Conservation (phyloP, 1,140 invertebrate genomes). For the Drosophila rufa region DNA sequence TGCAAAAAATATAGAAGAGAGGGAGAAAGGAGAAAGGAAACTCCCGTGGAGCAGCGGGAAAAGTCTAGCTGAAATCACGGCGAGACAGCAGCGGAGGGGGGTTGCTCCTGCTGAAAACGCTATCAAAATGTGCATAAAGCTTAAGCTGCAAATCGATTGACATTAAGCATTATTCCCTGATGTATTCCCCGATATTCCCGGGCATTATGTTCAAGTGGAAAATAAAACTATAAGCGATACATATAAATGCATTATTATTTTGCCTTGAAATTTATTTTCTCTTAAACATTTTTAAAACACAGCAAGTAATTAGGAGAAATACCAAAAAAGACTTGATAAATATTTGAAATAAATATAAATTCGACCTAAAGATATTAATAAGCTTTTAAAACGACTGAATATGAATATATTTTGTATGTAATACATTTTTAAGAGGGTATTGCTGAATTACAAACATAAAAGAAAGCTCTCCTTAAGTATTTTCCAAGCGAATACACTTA, state of each 20-base stretch:
- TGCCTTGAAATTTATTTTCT: neutral
- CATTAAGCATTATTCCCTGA: constrained; percentile 31
- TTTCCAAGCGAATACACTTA: neutral
- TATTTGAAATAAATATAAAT: neutral
- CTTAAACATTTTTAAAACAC: neutral
- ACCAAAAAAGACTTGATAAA: neutral
- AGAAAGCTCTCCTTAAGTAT: neutral
- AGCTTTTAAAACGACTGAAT: too few relatives aligned
- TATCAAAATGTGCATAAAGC: constrained; percentile 40
- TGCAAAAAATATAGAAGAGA: constrained; percentile 12
- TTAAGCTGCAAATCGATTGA: constrained; percentile 42
- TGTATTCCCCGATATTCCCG: neutral
- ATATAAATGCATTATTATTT: neutral
- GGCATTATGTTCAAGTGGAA: neutral
- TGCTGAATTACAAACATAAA: too few relatives aligned
- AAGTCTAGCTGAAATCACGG: constrained; percentile 39
- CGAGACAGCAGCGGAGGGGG: constrained; percentile 1
- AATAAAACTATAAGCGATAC: neutral
- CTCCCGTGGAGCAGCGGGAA: constrained; percentile 1
- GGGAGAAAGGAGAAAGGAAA: neutral
- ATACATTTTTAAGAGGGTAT: too few relatives aligned
- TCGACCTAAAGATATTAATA: too few relatives aligned
- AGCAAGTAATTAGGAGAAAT: neutral
- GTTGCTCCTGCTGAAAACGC: neutral
- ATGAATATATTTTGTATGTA: too few relatives aligned